phyloP scores from a whole-genome alignment of 2,113 vertebrate species.

The Eulacestoma nigropectus region DNA sequence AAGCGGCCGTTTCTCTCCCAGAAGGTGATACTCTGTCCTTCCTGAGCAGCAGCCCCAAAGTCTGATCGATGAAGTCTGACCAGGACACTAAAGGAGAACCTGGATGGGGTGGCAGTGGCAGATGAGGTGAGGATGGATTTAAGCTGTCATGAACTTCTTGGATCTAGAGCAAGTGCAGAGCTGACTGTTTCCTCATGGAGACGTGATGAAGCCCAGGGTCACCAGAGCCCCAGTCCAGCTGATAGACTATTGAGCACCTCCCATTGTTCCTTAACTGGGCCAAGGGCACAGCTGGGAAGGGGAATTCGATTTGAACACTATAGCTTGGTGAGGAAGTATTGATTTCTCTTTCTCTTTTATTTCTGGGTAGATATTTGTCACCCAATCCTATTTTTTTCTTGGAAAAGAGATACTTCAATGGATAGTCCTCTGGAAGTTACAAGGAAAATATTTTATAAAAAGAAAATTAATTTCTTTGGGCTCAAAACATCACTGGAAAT shows the following conservation, averaged over 20 bases:
- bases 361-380: not conserved
- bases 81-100: not conserved
- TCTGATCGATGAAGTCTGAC: not conserved
- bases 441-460: not conserved
- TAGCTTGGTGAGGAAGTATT: not conserved
- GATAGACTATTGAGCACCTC: not conserved
- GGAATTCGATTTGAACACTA: not conserved
- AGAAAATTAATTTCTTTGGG: not conserved
- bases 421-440: not conserved
- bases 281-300: not conserved
- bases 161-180: fast-evolving
- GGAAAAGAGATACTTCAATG: not conserved
- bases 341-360: not conserved
- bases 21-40: not conserved
- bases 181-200: not conserved
- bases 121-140: not conserved
- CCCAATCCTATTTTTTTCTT: not conserved
- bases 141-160: not conserved
- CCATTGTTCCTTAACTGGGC: not conserved
- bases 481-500: not conserved
- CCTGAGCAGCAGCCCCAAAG: not conserved
- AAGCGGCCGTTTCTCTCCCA: not conserved
- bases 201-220: not conserved
- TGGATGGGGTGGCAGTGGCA: not conserved
- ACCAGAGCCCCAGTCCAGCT: not conserved